Conservation (phyloP, 2,888 invertebrate species). For the Lordiphosa fenestrarum region DNA sequence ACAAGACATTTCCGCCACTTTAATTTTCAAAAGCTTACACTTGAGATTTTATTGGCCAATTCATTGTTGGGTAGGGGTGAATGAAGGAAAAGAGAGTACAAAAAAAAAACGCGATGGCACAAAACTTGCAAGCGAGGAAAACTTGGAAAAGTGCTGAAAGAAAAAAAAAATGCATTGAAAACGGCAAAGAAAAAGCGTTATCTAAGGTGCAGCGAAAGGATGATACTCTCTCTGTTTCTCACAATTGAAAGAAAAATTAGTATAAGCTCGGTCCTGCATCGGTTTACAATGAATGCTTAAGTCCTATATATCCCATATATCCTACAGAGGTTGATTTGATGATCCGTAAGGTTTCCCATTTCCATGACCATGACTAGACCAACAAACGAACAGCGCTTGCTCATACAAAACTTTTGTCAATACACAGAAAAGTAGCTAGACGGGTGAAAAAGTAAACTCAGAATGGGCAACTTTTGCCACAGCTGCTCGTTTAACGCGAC, state of each 20-base stretch:
- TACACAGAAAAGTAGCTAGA: slow-evolving; percentile 1
- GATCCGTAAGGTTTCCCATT: too few relatives aligned
- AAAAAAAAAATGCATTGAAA: slow-evolving; percentile 18
- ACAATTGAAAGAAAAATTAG: too few relatives aligned
- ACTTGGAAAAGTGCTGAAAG: slow-evolving; percentile 46
- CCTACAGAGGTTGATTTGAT: too few relatives aligned
- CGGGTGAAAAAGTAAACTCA: too few relatives aligned
- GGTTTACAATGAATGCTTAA: too few relatives aligned
- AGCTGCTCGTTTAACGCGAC: slow-evolving; percentile 11
- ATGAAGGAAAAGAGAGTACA: slow-evolving; percentile 25
- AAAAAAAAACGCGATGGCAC: slow-evolving; percentile 12
- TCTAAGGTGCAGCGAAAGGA: slow-evolving; percentile 17
- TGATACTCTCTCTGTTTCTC: slow-evolving; percentile 12
- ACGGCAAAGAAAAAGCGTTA: neutral
- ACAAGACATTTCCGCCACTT: slow-evolving; percentile 70
- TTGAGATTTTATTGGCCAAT: slow-evolving; percentile 75
- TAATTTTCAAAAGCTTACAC: slow-evolving; percentile 73
- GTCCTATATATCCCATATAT: too few relatives aligned
- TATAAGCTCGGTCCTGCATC: too few relatives aligned
- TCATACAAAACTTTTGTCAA: neutral
- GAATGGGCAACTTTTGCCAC: slow-evolving; percentile 15
- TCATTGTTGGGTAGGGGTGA: slow-evolving; percentile 59
- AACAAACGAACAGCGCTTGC: too few relatives aligned
- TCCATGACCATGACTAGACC: too few relatives aligned
- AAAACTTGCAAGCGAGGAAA: slow-evolving; percentile 49